Conservation (phyloP, 2,797 vertebrate genomes). For the Pteronotus mesoamericanus region DNA sequence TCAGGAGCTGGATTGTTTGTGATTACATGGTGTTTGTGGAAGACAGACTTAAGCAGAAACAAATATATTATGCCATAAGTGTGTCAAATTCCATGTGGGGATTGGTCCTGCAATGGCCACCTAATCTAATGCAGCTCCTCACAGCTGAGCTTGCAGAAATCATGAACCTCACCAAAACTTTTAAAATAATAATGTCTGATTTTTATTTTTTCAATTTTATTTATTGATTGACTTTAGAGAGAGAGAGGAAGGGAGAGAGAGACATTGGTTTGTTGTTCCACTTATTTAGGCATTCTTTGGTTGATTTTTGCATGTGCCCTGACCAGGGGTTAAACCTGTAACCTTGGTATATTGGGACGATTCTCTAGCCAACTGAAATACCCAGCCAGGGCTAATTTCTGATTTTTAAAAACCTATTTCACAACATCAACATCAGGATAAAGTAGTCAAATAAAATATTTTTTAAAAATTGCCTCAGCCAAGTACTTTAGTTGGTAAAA, state of each 20-base stretch:
- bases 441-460: background rate
- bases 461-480: background rate
- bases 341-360: background rate
- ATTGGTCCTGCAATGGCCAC: background rate
- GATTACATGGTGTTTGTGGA: background rate
- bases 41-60: background rate
- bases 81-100: background rate
- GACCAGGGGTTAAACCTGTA: background rate
- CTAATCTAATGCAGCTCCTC: background rate
- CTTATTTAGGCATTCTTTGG: background rate
- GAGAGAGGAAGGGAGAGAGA: too few species aligned
- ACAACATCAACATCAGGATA: background rate
- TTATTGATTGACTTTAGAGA: background rate
- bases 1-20: background rate
- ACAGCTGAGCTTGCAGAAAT: background rate
- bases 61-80: too few species aligned
- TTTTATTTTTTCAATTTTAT: background rate
- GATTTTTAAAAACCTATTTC: background rate
- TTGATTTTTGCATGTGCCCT: background rate
- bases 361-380: background rate
- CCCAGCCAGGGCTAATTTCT: background rate
- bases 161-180: background rate
- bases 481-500: background rate
- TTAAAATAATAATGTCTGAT: background rate
- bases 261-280: background rate